Evolutionary conservation across 2,797 vertebrate genomes (phyloP).

Genomic region (Characodon lateralis): DNA sequence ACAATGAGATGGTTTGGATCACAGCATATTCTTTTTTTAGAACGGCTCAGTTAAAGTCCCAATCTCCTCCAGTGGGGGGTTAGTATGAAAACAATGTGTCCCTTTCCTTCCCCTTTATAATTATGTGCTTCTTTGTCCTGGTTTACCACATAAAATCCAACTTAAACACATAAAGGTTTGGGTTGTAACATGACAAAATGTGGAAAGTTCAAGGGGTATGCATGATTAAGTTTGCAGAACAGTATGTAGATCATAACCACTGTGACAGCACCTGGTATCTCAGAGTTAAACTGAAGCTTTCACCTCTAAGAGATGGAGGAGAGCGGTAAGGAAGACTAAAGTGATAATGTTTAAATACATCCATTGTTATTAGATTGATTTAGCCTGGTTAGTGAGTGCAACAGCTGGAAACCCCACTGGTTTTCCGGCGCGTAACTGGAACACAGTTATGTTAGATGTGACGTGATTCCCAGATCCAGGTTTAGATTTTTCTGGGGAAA

Average conservation of each 20-base stretch:
- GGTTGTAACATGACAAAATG: not conserved
- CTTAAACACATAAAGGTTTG: not conserved
- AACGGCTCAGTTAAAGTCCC: not conserved
- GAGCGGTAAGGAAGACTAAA: not conserved
- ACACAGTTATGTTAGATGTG: not conserved
- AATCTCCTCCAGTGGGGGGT: not conserved
- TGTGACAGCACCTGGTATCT: not conserved
- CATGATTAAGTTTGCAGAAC: not conserved
- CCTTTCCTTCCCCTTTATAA: no score
- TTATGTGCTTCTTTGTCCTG: not conserved
- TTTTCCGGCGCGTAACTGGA: not conserved
- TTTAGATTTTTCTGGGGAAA: not conserved
- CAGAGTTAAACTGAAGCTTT: not conserved
- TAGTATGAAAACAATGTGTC: not conserved
- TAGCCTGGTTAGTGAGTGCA: not conserved
- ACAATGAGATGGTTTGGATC: not conserved
- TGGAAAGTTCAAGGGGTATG: not conserved
- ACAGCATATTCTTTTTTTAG: not conserved
- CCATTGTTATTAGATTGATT: not conserved
- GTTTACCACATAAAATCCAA: not conserved
- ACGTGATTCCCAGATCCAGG: not conserved
- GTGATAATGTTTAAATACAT: not conserved
- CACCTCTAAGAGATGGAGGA: not conserved
- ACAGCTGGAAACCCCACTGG: not conserved
- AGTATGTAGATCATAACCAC: not conserved